phyloP scores from a whole-genome alignment of 1,140 invertebrate genomes.

The Drosophila bocqueti region DNA sequence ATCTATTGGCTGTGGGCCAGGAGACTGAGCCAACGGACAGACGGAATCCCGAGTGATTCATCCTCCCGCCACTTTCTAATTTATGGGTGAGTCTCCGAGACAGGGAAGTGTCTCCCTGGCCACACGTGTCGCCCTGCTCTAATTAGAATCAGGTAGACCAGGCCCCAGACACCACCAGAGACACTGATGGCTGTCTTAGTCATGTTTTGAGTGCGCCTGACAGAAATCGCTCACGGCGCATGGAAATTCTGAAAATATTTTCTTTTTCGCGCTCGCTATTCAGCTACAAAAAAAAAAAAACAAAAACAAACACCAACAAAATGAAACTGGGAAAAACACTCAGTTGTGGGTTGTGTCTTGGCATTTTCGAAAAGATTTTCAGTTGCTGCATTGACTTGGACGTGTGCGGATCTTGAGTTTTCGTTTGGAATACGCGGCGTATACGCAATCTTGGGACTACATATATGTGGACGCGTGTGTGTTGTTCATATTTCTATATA shows the following conservation, averaged over 20 bases:
- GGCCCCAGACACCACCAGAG: conserved; percentile 32
- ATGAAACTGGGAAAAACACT: conserved; percentile 19
- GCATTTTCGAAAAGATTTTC: conserved; percentile 75
- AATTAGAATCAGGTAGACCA: conserved; percentile 58
- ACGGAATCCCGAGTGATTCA: conserved; percentile 29
- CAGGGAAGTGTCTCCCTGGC: conserved; percentile 21
- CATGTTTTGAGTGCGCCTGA: conserved; percentile 49
- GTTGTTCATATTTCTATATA: conserved; percentile 38
- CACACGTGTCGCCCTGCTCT: conserved; percentile 66
- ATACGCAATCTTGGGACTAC: conserved; percentile 62
- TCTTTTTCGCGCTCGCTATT: conserved; percentile 58
- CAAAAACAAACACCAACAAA: background rate
- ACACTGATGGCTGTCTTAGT: conserved; percentile 41
- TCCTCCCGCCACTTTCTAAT: conserved; percentile 33
- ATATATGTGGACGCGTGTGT: conserved; percentile 63
- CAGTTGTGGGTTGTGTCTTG: conserved; percentile 48
- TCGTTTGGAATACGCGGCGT: conserved; percentile 66
- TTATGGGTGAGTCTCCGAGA: conserved; percentile 60
- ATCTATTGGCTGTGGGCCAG: conserved; percentile 19
- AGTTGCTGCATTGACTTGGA: conserved; percentile 80
- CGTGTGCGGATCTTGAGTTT: conserved; percentile 56
- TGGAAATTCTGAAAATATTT: conserved; percentile 74
- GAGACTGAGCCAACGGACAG: background rate
- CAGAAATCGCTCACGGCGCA: conserved; percentile 62
- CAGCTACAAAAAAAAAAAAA: conserved; percentile 24